phyloP scores from a whole-genome alignment of 2,113 vertebrate genomes.

The Gymnogyps californianus region DNA sequence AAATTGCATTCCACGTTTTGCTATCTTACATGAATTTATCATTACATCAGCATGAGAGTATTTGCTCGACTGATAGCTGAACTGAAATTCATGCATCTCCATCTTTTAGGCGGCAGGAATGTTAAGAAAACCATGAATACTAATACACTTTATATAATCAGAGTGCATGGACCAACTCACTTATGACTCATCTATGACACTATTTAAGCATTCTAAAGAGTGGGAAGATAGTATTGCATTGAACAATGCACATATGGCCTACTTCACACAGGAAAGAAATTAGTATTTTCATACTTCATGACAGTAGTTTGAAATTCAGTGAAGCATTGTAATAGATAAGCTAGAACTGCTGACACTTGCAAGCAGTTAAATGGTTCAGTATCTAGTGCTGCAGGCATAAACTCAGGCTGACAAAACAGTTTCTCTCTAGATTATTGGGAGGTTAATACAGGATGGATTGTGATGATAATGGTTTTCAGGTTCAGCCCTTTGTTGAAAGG shows the following conservation, averaged over 20 bases:
- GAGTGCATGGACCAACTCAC: background rate
- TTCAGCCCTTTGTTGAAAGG: background rate
- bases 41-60: background rate
- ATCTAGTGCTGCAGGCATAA: background rate
- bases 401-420: background rate
- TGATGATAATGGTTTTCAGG: background rate
- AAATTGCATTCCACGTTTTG: background rate
- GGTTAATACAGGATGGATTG: background rate
- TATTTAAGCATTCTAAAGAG: background rate
- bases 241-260: background rate
- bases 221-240: background rate
- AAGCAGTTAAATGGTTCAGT: background rate
- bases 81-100: background rate
- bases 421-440: background rate
- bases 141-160: background rate
- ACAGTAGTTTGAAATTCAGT: background rate
- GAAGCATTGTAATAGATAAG: background rate
- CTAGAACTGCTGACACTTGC: constrained; percentile 12
- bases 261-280: background rate
- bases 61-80: background rate
- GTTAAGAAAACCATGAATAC: background rate
- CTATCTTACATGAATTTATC: background rate
- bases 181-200: background rate
- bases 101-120: background rate
- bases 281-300: background rate